A percentile compares a stretch with the other conserved stretches of the same genome.
phyloP scores from a whole-genome alignment of 2,888 invertebrate species.

The Callinectes sapidus region DNA sequence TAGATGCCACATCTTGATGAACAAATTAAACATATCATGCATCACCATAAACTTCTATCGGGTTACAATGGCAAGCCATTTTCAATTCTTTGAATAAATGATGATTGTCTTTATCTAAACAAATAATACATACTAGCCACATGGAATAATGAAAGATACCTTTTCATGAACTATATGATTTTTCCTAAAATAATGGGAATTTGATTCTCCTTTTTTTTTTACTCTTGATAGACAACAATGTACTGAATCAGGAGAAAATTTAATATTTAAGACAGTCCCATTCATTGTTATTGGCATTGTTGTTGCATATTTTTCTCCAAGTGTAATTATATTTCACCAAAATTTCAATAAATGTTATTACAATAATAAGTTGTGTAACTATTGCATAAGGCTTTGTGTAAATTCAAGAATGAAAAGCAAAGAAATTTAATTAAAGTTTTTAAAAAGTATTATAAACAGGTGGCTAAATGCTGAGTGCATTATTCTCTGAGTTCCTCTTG shows the following conservation, averaged over 20 bases:
- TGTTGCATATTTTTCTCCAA: neutral
- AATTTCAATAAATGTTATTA: neutral
- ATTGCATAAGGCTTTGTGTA: neutral
- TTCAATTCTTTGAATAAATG: neutral
- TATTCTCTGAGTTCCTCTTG: neutral
- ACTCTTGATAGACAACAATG: neutral
- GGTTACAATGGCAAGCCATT: neutral
- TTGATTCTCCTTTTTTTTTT: neutral
- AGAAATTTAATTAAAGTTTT: no score
- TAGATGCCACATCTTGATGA: neutral
- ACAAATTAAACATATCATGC: neutral
- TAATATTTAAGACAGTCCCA: neutral
- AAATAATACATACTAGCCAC: neutral
- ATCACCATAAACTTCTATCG: neutral
- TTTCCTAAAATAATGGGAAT: neutral
- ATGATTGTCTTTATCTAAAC: neutral
- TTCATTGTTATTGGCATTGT: neutral
- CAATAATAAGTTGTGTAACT: neutral
- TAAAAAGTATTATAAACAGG: no score
- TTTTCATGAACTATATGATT: neutral
- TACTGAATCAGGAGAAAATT: neutral
- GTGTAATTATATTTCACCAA: neutral
- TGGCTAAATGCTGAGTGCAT: neutral
- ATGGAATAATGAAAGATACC: neutral
- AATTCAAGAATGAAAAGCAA: neutral